Evolutionary conservation across 2,113 vertebrate genomes (phyloP).

Genomic region (Protomyctophum bolini): DNA sequence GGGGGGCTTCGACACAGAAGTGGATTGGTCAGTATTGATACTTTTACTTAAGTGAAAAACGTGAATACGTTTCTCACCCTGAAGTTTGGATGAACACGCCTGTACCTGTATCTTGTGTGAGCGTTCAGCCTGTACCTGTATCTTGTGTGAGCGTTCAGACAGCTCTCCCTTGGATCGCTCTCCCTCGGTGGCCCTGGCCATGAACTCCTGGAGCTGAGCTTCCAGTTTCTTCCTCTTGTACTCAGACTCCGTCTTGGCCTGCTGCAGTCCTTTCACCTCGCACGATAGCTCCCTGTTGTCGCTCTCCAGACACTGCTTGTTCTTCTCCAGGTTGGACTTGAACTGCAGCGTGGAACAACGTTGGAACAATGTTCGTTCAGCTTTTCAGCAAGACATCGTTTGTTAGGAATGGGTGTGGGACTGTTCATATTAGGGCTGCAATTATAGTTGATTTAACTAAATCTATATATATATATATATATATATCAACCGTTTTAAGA

Average conservation of each 20-base stretch:
- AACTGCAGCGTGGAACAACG: slow-evolving; percentile 74
- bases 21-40: too few species aligned
- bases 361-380: not conserved
- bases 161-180: slow-evolving; percentile 87
- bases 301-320: slow-evolving; percentile 91
- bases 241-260: slow-evolving; percentile 90
- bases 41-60: too few species aligned
- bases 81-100: not conserved
- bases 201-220: slow-evolving; percentile 89
- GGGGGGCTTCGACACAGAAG: too few species aligned
- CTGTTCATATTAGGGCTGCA: too few species aligned
- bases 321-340: slow-evolving; percentile 95
- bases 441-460: too few species aligned
- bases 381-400: too few species aligned
- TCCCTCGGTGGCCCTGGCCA: slow-evolving; percentile 85
- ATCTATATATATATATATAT: too few species aligned
- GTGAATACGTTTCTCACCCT: too few species aligned
- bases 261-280: slow-evolving; percentile 93
- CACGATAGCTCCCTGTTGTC: slow-evolving; percentile 93
- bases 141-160: slow-evolving; percentile 86
- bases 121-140: slow-evolving; percentile 87
- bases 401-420: too few species aligned
- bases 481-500: too few species aligned
- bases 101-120: slow-evolving; percentile 90
- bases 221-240: slow-evolving; percentile 96